Evolutionary conservation across 2,113 vertebrate species (phyloP).

Genomic region (Chrysochloris asiatica): DNA sequence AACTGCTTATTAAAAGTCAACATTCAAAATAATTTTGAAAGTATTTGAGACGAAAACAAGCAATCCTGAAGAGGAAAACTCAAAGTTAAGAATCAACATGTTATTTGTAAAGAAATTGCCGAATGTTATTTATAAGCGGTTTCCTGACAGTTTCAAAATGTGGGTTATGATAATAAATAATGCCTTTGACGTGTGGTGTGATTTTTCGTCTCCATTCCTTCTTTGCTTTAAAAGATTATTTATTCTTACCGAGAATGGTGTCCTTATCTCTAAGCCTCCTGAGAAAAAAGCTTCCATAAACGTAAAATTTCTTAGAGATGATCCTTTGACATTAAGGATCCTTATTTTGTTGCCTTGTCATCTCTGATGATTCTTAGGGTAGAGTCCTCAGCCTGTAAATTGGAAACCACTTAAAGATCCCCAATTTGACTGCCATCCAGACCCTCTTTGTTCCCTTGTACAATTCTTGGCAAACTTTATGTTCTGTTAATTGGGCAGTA

Average conservation of each 20-base stretch:
- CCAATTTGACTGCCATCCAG: neutral
- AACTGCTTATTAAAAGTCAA: neutral
- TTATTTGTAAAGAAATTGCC: neutral
- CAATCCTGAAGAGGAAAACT: slow-evolving; percentile 26
- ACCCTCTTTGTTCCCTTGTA: neutral
- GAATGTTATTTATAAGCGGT: slow-evolving; percentile 40
- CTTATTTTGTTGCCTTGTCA: slow-evolving; percentile 7
- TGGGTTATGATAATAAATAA: slow-evolving; percentile 41
- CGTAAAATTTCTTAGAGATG: slow-evolving; percentile 17
- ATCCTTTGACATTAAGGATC: neutral
- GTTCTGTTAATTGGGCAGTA: neutral
- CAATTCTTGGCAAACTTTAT: neutral
- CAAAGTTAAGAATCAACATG: slow-evolving; percentile 23
- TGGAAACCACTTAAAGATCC: neutral
- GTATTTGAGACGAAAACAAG: slow-evolving; percentile 15
- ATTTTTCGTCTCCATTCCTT: neutral
- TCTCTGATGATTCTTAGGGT: neutral
- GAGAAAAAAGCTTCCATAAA: neutral
- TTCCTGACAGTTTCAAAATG: slow-evolving; percentile 50
- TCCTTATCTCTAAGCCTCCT: neutral
- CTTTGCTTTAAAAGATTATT: slow-evolving; percentile 59
- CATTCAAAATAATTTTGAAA: slow-evolving; percentile 40
- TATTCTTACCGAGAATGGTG: slow-evolving; percentile 40
- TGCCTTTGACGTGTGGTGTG: neutral
- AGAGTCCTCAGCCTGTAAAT: neutral